Base-by-base conservation (phyloP, 2,113 vertebrate species). In the Scophthalmus maximus region DNA sequence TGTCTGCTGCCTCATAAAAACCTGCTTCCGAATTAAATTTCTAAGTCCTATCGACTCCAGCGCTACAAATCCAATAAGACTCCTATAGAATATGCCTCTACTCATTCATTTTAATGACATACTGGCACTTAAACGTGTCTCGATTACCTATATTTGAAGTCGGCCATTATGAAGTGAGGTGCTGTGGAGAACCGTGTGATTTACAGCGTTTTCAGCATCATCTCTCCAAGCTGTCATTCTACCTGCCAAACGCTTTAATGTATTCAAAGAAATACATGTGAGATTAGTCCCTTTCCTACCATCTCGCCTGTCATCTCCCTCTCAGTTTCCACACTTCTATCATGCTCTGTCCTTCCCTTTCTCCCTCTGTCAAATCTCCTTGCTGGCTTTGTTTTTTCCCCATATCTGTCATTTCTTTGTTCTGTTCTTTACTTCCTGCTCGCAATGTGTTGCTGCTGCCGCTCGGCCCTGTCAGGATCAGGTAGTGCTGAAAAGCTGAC, bases 401-500 rank as follows among this genome's bases (percentile, higher is more conserved):
- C 34, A 40, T 78, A 62, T 59, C 20, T 62, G 61, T 56, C 49
- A 27, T 68, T n/a, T 6, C 59, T 69, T 69, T 78, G 69, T 68
- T 80, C 44, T 42, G n/a, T 63, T 68, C 42, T 62, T 50, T 56
- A 22, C 27, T 55, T n/a, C 22, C 56, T 29, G 20, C 67, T 70
- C 10, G 32, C 65, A 38, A 69, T 1, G 22, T 56, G 77, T 56
- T 66, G 68, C 69, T 25, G 65, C 47, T 34, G 57, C 52, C 32
- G 61, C 59, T 82, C 25, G 8, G 69, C 56, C 76, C 72, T 53
- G 85, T 83, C 79, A 69, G 38, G 64, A 76, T 80, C 85, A 30
- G 85, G 83, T 79, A 75, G 18, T 2, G 63, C 62, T 56, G 63
- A 79, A 74, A 68, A 62, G 73, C 83, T 86, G 81, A 81, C 81